These are phyloP conservation scores for Drosophila sordidula DNA, from an alignment of 2,888 invertebrate genomes.

Conservation along the genomic window DNA sequence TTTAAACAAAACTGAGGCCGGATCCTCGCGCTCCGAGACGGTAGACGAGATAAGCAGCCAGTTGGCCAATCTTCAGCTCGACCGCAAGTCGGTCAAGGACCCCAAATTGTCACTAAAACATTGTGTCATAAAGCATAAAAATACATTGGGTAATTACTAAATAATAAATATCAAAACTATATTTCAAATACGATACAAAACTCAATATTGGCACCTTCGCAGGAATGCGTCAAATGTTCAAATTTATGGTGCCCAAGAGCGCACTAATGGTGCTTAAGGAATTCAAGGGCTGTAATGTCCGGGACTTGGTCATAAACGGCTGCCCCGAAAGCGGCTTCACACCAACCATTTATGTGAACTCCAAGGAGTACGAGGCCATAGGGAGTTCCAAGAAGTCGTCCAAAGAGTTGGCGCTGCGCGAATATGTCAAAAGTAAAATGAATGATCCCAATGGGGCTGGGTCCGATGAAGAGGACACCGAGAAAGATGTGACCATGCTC, in stretches of 20 bases:
- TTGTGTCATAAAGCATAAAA: neutral
- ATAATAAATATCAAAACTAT: no score
- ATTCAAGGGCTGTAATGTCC: neutral
- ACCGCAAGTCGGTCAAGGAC: neutral
- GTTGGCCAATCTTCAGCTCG: neutral
- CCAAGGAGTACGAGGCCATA: neutral
- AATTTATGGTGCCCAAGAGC: slow-evolving; percentile 1
- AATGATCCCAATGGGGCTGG: neutral
- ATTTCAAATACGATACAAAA: neutral
- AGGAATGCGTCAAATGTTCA: neutral
- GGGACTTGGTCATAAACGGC: neutral
- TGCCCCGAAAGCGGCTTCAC: neutral
- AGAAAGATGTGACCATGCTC: neutral
- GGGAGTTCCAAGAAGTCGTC: slow-evolving; percentile 1
- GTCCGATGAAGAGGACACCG: neutral
- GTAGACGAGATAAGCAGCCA: neutral
- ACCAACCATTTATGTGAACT: neutral
- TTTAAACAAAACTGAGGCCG: neutral
- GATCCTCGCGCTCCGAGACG: neutral
- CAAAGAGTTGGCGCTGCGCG: neutral
- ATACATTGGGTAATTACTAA: neutral
- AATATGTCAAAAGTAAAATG: neutral
- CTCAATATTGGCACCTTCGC: neutral
- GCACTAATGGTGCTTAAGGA: neutral
- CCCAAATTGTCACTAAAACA: neutral